A percentile compares a stretch with the other conserved stretches of the same genome.
phyloP scores from a whole-genome alignment of 2,888 invertebrate species.

The Eupsilia transversa region DNA sequence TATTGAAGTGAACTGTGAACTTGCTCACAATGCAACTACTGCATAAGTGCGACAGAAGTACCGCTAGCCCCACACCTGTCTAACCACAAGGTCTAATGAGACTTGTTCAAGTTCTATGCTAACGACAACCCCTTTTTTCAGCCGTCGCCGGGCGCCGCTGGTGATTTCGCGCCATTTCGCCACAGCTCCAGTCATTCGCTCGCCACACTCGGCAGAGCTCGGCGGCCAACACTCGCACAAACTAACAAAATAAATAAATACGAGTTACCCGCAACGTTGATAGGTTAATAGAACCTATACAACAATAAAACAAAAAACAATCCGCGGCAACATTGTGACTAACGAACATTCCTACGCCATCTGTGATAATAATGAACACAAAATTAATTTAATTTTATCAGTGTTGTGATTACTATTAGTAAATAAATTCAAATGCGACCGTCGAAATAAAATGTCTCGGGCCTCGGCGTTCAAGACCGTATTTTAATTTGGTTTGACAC shows the following conservation, averaged over 20 bases:
- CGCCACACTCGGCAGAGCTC: constrained; percentile 64
- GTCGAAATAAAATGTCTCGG: constrained; percentile 82
- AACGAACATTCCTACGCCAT: constrained; percentile 62
- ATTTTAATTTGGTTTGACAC: constrained; percentile 72
- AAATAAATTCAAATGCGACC: constrained; percentile 63
- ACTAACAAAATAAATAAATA: constrained; percentile 28
- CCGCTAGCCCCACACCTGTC: constrained; percentile 47
- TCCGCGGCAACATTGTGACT: constrained; percentile 49
- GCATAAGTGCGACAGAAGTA: neutral
- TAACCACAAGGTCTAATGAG: constrained; percentile 35
- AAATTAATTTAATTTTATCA: constrained; percentile 60
- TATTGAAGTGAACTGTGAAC: constrained; percentile 43
- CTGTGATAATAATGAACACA: constrained; percentile 72
- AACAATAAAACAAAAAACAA: constrained; percentile 39
- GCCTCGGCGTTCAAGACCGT: constrained; percentile 82
- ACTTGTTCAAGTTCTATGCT: constrained; percentile 52
- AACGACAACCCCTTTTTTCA: constrained; percentile 65
- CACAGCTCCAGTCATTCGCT: constrained; percentile 59
- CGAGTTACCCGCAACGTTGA: constrained; percentile 35
- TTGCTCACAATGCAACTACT: constrained; percentile 12
- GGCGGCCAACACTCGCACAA: constrained; percentile 48
- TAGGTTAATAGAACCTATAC: no score
- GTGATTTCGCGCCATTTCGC: constrained; percentile 64
- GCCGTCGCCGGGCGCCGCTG: constrained; percentile 48
- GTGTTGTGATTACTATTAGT: constrained; percentile 70